Evolutionary conservation across 2,888 invertebrate genomes (phyloP), one percentile per base, ranked within the genome.

Genomic region (Invenusta paracnida): DNA sequence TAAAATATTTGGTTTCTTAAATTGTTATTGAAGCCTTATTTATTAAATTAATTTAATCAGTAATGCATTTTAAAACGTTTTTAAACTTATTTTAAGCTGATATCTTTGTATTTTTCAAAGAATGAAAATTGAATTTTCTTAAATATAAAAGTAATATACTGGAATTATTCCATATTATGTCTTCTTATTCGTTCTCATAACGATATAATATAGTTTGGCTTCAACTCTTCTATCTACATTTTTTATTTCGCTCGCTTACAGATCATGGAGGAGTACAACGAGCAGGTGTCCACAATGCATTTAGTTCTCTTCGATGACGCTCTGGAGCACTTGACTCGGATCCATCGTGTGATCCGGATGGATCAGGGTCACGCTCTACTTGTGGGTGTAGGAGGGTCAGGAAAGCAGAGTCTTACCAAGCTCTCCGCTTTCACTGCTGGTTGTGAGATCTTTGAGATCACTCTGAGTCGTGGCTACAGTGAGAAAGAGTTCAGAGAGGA

Each of bases 221-320:
- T n/a, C n/a, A n/a, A n/a, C n/a, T n/a, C n/a, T n/a, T n/a, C n/a
- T n/a, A n/a, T n/a, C n/a, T n/a, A n/a, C n/a, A n/a, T n/a, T n/a
- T n/a, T n/a, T n/a, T n/a, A n/a, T n/a, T n/a, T 17, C 48, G 5
- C 17, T 17, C 48, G 5, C 17, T 17, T 17, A 5, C 48, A 95
- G 94, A 95, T 96, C 87, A 91, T 96, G 79, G 95, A 95, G 88
- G 95, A 96, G 88, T 96, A 95, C 91, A 95, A 95, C 90, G 96
- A 96, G 88, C 93, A 93, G 29, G 93, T 93, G 83, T 89, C 90
- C 2, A 94, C 94, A 89, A 93, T 96, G 92, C 94, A 94, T 29
- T 93, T 97, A 88, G 96, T 97, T 0, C 92, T 97, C 29, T 97
- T 97, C 90, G 95, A 97, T 90, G 96, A 96, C 90, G 96, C 96